Conservation (phyloP, 2,888 invertebrate genomes). For the Lasioglossum leucozonium region DNA sequence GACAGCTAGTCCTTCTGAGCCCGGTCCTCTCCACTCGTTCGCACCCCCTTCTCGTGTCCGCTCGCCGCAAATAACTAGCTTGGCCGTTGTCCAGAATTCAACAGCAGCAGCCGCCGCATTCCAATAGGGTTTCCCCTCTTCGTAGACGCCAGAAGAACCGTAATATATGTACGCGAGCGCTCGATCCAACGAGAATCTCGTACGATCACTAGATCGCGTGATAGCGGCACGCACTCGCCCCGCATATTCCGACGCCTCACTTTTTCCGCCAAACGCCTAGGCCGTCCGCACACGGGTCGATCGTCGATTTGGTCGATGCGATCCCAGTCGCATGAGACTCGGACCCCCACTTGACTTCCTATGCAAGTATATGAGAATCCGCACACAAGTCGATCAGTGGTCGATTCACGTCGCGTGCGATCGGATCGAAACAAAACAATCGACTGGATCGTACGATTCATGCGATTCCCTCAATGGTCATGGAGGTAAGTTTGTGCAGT, state of each 20-base stretch:
- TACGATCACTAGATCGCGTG: not conserved
- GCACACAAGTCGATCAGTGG: too few species aligned
- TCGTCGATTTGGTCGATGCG: too few species aligned
- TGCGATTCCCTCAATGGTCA: too few species aligned
- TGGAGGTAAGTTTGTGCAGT: too few species aligned
- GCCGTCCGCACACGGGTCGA: too few species aligned
- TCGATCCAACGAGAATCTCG: constrained; percentile 15
- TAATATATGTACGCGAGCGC: constrained; percentile 50
- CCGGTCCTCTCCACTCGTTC: constrained; percentile 33
- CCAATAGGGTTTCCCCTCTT: constrained; percentile 63
- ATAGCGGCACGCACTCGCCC: not conserved
- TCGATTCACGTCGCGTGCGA: too few species aligned
- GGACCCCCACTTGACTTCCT: too few species aligned
- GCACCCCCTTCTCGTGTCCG: constrained; percentile 56
- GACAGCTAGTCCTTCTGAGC: constrained; percentile 29
- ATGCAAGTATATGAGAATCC: too few species aligned
- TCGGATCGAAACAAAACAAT: too few species aligned
- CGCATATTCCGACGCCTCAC: too few species aligned
- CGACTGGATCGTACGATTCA: too few species aligned
- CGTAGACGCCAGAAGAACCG: constrained; percentile 30
- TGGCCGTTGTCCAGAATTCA: constrained; percentile 76
- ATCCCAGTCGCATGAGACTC: too few species aligned
- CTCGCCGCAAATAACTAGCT: constrained; percentile 70
- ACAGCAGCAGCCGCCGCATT: constrained; percentile 59
- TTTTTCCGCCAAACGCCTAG: not conserved